A percentile compares a stretch with the other conserved stretches of the same genome.
phyloP scores from a whole-genome alignment of 2,888 invertebrate genomes.

The Calameuta idolon region DNA sequence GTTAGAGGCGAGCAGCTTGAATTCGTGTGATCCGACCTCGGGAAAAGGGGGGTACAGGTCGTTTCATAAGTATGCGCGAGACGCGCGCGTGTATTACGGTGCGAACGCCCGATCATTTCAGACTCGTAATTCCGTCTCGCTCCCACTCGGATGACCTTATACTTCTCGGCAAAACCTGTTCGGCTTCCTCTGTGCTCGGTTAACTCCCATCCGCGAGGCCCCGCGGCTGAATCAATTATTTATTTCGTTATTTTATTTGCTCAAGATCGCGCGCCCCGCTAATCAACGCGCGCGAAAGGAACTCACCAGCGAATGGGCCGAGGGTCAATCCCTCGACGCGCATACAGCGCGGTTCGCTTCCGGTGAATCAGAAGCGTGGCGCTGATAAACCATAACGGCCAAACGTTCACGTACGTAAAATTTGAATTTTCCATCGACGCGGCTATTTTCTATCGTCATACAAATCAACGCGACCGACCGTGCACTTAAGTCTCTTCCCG shows the following conservation, averaged over 20 bases:
- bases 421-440: neutral
- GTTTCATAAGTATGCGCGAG: neutral
- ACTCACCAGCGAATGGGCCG: neutral
- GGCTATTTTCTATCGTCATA: neutral
- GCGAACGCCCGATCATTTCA: neutral
- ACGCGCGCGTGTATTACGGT: neutral
- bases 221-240: conserved; percentile 66
- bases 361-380: neutral
- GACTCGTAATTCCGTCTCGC: conserved; percentile 34
- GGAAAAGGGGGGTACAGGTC: neutral
- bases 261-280: conserved; percentile 39
- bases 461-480: neutral
- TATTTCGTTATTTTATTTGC: conserved; percentile 65
- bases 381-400: neutral
- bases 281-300: conserved; percentile 18
- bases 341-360: neutral
- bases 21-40: neutral
- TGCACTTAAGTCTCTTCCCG: neutral
- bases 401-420: neutral
- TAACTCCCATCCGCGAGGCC: conserved; percentile 48
- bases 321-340: neutral
- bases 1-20: accelerated
- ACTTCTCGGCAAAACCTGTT: conserved; percentile 61
- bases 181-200: conserved; percentile 53
- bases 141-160: conserved; percentile 58